Conservation (phyloP, 2,888 invertebrate species). For the Drosophila antonietae region DNA sequence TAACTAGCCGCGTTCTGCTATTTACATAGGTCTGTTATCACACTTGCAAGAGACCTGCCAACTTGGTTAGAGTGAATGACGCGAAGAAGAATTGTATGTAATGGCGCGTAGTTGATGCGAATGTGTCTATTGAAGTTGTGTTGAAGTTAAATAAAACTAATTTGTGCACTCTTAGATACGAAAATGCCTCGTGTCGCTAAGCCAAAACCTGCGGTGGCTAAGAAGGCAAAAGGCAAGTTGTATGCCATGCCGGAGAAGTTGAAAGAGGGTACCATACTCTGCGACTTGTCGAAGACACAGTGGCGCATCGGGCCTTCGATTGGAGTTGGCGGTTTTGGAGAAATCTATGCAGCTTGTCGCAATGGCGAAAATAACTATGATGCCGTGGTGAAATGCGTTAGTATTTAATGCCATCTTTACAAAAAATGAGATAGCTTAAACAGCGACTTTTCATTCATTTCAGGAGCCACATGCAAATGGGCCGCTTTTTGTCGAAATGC, state of each 20-base stretch:
- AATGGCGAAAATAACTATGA: slow-evolving; percentile 87
- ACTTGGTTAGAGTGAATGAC: slow-evolving; percentile 6
- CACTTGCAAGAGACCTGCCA: slow-evolving; percentile 12
- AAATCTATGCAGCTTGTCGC: slow-evolving; percentile 93
- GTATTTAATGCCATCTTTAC: slow-evolving; percentile 75
- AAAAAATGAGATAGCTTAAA: not conserved
- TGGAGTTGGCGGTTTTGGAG: slow-evolving; percentile 96
- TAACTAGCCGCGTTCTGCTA: slow-evolving; percentile 1
- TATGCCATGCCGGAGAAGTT: slow-evolving; percentile 83
- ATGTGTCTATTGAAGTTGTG: slow-evolving; percentile 11
- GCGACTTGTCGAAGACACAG: slow-evolving; percentile 90
- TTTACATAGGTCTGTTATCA: slow-evolving; percentile 9
- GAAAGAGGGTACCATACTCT: slow-evolving; percentile 89
- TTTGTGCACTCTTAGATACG: not conserved
- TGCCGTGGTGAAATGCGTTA: slow-evolving; percentile 92
- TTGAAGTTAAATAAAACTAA: not conserved
- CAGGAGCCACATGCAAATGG: slow-evolving; percentile 97
- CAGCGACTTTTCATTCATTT: not conserved
- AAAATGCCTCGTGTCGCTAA: slow-evolving; percentile 76
- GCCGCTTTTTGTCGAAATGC: slow-evolving; percentile 96
- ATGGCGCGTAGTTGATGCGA: slow-evolving; percentile 38
- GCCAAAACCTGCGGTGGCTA: slow-evolving; percentile 59
- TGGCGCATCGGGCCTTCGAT: slow-evolving; percentile 95
- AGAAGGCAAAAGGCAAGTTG: slow-evolving; percentile 76
- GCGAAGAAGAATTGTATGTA: slow-evolving; percentile 13